A percentile compares a stretch with the other conserved stretches of the same genome.
phyloP scores from a whole-genome alignment of 2,888 invertebrate species.

The Patella pellucida region DNA sequence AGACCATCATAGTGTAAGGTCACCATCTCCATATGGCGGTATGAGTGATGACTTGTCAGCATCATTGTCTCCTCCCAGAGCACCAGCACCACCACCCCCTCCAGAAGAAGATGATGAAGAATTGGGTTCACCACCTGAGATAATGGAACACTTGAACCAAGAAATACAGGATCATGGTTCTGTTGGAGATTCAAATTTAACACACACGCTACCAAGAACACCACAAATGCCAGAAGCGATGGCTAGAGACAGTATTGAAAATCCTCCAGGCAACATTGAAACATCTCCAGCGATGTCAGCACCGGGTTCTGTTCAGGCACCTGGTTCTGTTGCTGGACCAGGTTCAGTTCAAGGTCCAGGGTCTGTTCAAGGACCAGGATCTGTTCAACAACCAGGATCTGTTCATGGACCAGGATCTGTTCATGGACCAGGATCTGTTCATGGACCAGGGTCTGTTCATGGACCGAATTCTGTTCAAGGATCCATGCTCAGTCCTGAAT shows the following conservation, averaged over 20 bases:
- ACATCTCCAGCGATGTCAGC: not conserved
- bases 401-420: not conserved
- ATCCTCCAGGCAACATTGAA: not conserved
- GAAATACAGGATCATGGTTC: not conserved
- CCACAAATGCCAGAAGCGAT: slow-evolving; percentile 21
- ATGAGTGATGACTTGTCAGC: slow-evolving; percentile 37
- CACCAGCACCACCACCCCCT: slow-evolving; percentile 40
- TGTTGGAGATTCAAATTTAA: not conserved
- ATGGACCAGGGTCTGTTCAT: not conserved
- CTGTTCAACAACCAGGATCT: not conserved
- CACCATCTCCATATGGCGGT: slow-evolving; percentile 37
- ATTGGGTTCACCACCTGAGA: slow-evolving; percentile 20
- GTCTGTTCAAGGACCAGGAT: not conserved
- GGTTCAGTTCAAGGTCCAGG: not conserved
- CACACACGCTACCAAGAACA: not conserved
- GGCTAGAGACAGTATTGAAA: slow-evolving; percentile 16
- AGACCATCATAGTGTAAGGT: slow-evolving; percentile 24
- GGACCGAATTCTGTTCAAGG: not conserved
- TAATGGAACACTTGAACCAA: slow-evolving; percentile 23
- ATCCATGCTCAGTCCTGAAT: not conserved
- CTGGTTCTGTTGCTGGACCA: not conserved
- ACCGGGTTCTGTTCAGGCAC: not conserved
- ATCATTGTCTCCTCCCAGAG: slow-evolving; percentile 45
- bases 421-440: not conserved
- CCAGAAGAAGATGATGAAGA: slow-evolving; percentile 41